A percentile compares a stretch with the other conserved stretches of the same genome.
phyloP scores from a whole-genome alignment of 2,113 vertebrate species.

The Rousettus leschenaultii region DNA sequence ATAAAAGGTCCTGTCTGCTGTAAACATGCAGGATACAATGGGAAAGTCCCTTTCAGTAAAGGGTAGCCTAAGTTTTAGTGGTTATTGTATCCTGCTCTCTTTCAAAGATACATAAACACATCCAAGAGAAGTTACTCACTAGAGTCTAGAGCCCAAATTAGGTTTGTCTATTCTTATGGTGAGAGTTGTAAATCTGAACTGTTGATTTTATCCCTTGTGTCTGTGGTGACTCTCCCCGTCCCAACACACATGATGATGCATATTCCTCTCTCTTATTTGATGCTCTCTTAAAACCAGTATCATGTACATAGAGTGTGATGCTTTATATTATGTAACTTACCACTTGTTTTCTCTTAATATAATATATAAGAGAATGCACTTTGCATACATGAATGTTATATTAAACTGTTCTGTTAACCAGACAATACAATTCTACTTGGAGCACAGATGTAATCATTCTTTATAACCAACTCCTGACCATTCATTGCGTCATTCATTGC shows the following conservation, averaged over 20 bases:
- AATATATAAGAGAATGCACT: background rate
- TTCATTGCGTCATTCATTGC: background rate
- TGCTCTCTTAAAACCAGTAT: background rate
- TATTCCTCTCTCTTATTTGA: background rate
- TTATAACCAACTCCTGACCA: background rate
- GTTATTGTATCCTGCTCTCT: background rate
- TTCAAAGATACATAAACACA: background rate
- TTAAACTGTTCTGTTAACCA: background rate
- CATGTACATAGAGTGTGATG: background rate
- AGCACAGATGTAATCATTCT: background rate
- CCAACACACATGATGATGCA: background rate
- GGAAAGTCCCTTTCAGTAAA: background rate
- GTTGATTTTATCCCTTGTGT: background rate
- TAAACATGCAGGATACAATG: background rate
- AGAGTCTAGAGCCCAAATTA: background rate
- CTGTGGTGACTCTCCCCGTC: background rate
- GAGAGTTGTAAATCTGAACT: background rate
- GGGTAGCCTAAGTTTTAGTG: background rate
- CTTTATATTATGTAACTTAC: background rate
- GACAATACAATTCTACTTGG: background rate
- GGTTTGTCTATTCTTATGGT: background rate
- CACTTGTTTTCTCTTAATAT: background rate
- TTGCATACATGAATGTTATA: background rate
- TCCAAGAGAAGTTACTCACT: background rate
- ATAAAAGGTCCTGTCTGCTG: background rate